Evolutionary conservation across 2,888 invertebrate genomes (phyloP).

Genomic region (Drosophila demipolita): DNA sequence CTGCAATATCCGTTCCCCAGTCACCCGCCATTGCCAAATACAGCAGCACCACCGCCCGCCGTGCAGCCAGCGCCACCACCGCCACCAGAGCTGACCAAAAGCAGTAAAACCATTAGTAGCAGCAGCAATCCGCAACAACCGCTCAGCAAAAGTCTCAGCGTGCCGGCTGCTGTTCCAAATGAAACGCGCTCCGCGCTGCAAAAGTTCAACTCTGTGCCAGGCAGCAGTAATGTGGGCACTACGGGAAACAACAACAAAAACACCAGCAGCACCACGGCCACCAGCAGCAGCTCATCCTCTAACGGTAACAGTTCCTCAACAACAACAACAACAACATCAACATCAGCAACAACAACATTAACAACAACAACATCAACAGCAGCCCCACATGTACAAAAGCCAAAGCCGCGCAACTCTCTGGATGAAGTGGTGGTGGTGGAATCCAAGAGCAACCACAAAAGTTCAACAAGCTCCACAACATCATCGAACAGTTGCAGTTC

Average conservation of each 20-base stretch:
- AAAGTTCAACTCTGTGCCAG: constrained; percentile 84
- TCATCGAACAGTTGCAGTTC: constrained; percentile 19
- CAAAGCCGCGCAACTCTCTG: constrained; percentile 50
- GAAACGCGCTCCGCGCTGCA: constrained; percentile 63
- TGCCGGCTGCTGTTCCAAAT: constrained; percentile 62
- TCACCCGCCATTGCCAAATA: constrained; percentile 88
- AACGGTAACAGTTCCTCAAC: constrained; percentile 82
- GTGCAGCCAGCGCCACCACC: constrained; percentile 78
- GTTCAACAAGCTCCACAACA: constrained; percentile 19
- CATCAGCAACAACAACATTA: constrained; percentile 15
- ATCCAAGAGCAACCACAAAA: constrained; percentile 44
- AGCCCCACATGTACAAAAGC: constrained; percentile 65
- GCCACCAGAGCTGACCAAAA: constrained; percentile 57
- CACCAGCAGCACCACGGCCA: constrained; percentile 36
- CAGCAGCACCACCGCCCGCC: constrained; percentile 81
- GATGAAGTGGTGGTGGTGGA: constrained; percentile 47
- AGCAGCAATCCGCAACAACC: constrained; percentile 48
- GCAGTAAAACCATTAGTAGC: constrained; percentile 24
- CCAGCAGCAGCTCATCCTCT: constrained; percentile 49
- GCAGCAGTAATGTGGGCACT: constrained; percentile 84
- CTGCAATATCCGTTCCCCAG: constrained; percentile 92
- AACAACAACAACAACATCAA: constrained; percentile 43
- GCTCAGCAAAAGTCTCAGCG: constrained; percentile 84
- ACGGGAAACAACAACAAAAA: constrained; percentile 42
- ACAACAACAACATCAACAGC: constrained; percentile 43